Conservation (phyloP, 2,113 vertebrate genomes). For the Polypterus bichir region DNA sequence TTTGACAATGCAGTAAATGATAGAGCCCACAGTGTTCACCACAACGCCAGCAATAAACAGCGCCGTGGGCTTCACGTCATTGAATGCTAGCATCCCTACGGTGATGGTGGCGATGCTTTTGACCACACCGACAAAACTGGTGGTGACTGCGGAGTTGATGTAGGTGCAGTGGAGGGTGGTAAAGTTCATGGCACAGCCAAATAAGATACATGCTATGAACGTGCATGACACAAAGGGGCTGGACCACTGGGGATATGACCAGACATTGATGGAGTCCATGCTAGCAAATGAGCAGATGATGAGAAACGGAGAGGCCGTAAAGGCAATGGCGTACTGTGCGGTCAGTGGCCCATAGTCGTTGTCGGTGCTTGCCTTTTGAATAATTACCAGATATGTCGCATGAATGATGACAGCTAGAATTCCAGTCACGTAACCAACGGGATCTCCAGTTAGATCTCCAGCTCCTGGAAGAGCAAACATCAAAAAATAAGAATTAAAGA, state of each 20-base stretch:
- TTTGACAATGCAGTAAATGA: slow-evolving; percentile 87
- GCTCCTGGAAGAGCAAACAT: slow-evolving; percentile 56
- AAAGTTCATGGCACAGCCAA: slow-evolving; percentile 98
- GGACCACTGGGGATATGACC: slow-evolving; percentile 81
- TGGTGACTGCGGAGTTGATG: slow-evolving; percentile 96
- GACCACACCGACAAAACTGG: slow-evolving; percentile 95
- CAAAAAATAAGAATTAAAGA: neutral
- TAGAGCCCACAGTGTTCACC: slow-evolving; percentile 87
- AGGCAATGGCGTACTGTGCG: slow-evolving; percentile 84
- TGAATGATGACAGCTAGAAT: slow-evolving; percentile 86
- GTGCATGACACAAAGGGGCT: slow-evolving; percentile 70
- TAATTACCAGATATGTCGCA: slow-evolving; percentile 86
- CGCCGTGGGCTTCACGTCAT: slow-evolving; percentile 74
- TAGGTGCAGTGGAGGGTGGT: slow-evolving; percentile 96
- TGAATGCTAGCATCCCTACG: slow-evolving; percentile 92
- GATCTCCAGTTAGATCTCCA: slow-evolving; percentile 84
- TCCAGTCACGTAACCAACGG: slow-evolving; percentile 80
- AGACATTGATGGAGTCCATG: slow-evolving; percentile 77
- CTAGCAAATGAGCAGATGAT: slow-evolving; percentile 74
- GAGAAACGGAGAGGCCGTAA: slow-evolving; percentile 79
- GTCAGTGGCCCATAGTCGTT: slow-evolving; percentile 82
- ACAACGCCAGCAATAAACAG: slow-evolving; percentile 85
- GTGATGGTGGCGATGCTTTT: slow-evolving; percentile 96
- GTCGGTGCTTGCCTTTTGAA: slow-evolving; percentile 83
- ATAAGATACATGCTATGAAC: slow-evolving; percentile 69